Evolutionary conservation across 1,140 invertebrate species (phyloP).

Genomic region (Anadara kagoshimensis): DNA sequence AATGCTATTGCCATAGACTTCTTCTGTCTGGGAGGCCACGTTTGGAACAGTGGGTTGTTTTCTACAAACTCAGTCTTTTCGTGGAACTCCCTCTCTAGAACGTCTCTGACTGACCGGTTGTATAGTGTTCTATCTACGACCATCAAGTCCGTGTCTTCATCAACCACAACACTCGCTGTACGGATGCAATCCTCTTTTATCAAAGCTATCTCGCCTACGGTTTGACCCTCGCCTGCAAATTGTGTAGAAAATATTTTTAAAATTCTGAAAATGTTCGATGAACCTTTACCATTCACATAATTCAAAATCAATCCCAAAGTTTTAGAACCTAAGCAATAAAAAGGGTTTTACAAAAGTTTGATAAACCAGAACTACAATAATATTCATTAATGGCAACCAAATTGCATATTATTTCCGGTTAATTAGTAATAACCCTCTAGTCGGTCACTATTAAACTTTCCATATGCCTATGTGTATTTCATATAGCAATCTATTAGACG

Average conservation of each 20-base stretch:
- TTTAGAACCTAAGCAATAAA: no score
- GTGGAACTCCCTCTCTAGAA: slow-evolving; percentile 61
- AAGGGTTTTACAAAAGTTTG: no score
- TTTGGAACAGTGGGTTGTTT: slow-evolving; percentile 55
- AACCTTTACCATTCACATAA: no score
- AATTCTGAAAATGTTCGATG: no score
- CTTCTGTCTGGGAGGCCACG: slow-evolving; percentile 62
- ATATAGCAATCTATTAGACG: no score
- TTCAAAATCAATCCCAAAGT: no score
- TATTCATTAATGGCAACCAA: no score
- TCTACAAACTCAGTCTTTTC: slow-evolving; percentile 62
- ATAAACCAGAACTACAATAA: no score
- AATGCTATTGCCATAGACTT: slow-evolving; percentile 63
- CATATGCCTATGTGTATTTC: no score
- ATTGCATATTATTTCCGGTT: no score
- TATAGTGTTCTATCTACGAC: slow-evolving; percentile 65
- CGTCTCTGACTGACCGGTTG: slow-evolving; percentile 62
- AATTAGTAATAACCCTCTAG: no score
- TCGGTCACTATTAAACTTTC: no score
- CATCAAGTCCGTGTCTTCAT: slow-evolving; percentile 61
- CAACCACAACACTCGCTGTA: slow-evolving; percentile 67
- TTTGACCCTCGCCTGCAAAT: slow-evolving; percentile 60
- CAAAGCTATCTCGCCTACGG: slow-evolving; percentile 68
- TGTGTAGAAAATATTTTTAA: neutral
- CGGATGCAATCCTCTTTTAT: slow-evolving; percentile 67